phyloP scores from a whole-genome alignment of 2,888 invertebrate species.

The Willowsia nigromaculata region DNA sequence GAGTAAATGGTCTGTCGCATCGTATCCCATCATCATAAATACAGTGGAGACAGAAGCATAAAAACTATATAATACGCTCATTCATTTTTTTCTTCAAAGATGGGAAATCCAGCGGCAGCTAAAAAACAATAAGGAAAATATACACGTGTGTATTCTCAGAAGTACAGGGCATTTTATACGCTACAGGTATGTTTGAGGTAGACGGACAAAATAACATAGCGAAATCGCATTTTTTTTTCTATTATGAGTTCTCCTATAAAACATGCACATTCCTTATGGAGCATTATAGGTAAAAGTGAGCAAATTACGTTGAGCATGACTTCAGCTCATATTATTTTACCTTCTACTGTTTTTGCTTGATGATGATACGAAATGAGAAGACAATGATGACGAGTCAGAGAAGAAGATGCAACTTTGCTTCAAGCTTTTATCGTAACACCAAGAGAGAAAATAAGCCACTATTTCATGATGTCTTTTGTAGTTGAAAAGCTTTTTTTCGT shows the following conservation, averaged over 20 bases:
- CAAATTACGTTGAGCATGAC: not conserved
- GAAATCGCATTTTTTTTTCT: slow-evolving; percentile 5
- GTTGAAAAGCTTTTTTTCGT: slow-evolving; percentile 24
- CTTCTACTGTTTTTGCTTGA: no score
- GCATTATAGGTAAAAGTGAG: not conserved
- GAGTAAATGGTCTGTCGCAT: slow-evolving; percentile 25
- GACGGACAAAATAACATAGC: not conserved
- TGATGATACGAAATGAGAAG: not conserved
- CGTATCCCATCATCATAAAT: slow-evolving; percentile 15
- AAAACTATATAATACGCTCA: slow-evolving; percentile 27
- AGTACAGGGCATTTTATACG: not conserved
- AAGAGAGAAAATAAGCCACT: slow-evolving; percentile 58
- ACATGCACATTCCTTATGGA: not conserved
- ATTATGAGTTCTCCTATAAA: not conserved
- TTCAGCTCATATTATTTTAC: no score
- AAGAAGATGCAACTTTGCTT: slow-evolving; percentile 19
- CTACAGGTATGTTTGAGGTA: not conserved
- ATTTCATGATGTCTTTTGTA: slow-evolving; percentile 45
- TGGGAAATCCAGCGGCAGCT: slow-evolving; percentile 46
- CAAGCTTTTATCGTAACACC: slow-evolving; percentile 33
- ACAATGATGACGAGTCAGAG: not conserved
- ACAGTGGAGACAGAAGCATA: slow-evolving; percentile 25
- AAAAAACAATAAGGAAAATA: slow-evolving; percentile 20
- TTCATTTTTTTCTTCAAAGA: slow-evolving; percentile 23
- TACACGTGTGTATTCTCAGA: not conserved